Evolutionary conservation across 1,140 invertebrate genomes (phyloP).

Genomic region (Leptinotarsa lineolata): DNA sequence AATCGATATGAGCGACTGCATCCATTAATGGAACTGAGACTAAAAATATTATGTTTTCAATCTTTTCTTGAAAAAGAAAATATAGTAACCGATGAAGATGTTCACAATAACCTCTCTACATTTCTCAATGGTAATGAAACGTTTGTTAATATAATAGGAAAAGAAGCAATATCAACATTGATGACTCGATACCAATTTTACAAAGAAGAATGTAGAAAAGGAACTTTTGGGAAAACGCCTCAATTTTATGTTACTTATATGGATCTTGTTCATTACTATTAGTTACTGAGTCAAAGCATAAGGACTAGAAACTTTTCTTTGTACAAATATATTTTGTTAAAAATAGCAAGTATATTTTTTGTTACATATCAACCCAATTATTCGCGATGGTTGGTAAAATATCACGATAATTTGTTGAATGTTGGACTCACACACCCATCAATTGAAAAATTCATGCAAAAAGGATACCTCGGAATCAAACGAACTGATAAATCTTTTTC

Average conservation of each 20-base stretch:
- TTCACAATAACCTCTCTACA: too few species aligned
- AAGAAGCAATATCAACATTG: slow-evolving; percentile 36
- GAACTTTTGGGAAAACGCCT: slow-evolving; percentile 48
- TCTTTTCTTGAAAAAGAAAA: too few species aligned
- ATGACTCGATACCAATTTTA: slow-evolving; percentile 34
- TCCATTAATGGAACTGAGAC: too few species aligned
- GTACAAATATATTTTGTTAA: slow-evolving; percentile 29
- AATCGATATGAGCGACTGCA: too few species aligned
- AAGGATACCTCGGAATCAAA: slow-evolving; percentile 37
- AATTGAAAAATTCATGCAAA: slow-evolving; percentile 22
- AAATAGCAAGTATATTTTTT: slow-evolving; percentile 37
- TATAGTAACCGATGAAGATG: too few species aligned
- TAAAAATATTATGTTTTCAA: too few species aligned
- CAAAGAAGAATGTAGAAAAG: slow-evolving; percentile 35
- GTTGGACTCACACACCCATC: slow-evolving; percentile 19
- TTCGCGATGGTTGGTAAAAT: slow-evolving; percentile 36
- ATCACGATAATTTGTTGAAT: slow-evolving; percentile 32
- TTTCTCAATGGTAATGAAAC: slow-evolving; percentile 26
- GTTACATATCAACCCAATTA: slow-evolving; percentile 36
- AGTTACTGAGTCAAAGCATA: slow-evolving; percentile 40
- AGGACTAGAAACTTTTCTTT: slow-evolving; percentile 43
- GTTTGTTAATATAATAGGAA: slow-evolving; percentile 26
- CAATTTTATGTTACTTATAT: slow-evolving; percentile 51
- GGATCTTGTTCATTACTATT: slow-evolving; percentile 43
- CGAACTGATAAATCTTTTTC: slow-evolving; percentile 40